Conservation (phyloP, 2,113 vertebrate genomes). For the Tragelaphus buxtoni region DNA sequence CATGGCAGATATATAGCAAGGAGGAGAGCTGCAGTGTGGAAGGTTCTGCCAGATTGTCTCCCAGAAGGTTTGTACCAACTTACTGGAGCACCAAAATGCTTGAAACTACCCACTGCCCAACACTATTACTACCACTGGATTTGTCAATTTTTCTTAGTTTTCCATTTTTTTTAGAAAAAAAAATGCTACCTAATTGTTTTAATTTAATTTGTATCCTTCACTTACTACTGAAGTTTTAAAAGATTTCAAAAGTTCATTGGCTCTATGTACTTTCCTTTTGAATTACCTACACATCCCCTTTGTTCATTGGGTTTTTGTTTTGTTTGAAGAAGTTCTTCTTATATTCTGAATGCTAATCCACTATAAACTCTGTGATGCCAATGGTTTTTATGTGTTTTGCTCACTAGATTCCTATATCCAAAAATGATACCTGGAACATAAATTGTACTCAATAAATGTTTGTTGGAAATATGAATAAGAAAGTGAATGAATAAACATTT, state of each 20-base stretch:
- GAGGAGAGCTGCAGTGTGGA: not conserved
- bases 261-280: not conserved
- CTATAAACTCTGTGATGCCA: not conserved
- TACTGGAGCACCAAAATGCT: not conserved
- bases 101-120: not conserved
- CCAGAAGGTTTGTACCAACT: not conserved
- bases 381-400: not conserved
- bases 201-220: not conserved
- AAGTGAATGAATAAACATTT: not conserved
- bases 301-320: not conserved
- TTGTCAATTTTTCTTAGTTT: not conserved
- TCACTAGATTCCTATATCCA: not conserved
- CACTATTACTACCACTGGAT: not conserved
- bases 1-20: not conserved
- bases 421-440: not conserved
- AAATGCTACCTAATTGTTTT: not conserved
- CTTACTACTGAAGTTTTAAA: not conserved
- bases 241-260: not conserved
- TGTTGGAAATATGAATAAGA: not conserved
- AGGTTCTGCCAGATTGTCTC: not conserved
- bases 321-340: not conserved
- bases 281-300: not conserved
- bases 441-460: not conserved
- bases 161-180: not conserved
- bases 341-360: not conserved